Evolutionary conservation across 2,888 invertebrate genomes (phyloP), one percentile per base, ranked within the genome.

Genomic region (Pseudeuparius sepicola): DNA sequence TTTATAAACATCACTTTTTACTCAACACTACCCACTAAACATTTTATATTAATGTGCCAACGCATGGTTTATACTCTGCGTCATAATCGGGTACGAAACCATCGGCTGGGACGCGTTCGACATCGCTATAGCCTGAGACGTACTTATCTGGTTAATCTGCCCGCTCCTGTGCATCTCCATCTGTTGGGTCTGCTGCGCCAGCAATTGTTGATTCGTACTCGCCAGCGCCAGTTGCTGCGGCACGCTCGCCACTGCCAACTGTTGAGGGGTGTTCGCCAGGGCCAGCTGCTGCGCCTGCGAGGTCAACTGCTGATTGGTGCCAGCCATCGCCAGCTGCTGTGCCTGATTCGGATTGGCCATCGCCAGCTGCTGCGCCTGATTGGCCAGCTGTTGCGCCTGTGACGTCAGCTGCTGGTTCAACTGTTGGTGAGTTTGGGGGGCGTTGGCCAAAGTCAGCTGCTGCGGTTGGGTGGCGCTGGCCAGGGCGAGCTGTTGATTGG

Each of bases 51-150:
- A 54, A 46, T 55, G 54, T 14, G 53, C 49, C 42, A 55, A 28
- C 14, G 57, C 55, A 47, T 61, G 61, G 36, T 51, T 59, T 37
- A 69, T 63, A 42, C 65, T 66, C 44, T 75, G 75, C 10, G 75
- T 74, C 70, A 76, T 74, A 28, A 77, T 73, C 2, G 77, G 76
- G 52, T 74, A 76, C 1, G 76, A 75, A 29, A 76, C 73, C 51
- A 76, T 65, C 2, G 75, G 70, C 35, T 71, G 71, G 1, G 70
- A 67, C 4, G 72, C 66, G 46, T 72, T 72, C 3, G 73, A 71
- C 64, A 73, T 68, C 3, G 72, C 70, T 10, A 72, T 60, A 14
- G 71, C 66, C 47, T 67, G 66, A 2, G 66, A 65, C 2, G 66
- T 65, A 41, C 59, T 65, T 18, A 66, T 64, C 10, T 62, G 60